Conservation (phyloP, 2,797 vertebrate genomes). For the Pogoniulus pusillus region DNA sequence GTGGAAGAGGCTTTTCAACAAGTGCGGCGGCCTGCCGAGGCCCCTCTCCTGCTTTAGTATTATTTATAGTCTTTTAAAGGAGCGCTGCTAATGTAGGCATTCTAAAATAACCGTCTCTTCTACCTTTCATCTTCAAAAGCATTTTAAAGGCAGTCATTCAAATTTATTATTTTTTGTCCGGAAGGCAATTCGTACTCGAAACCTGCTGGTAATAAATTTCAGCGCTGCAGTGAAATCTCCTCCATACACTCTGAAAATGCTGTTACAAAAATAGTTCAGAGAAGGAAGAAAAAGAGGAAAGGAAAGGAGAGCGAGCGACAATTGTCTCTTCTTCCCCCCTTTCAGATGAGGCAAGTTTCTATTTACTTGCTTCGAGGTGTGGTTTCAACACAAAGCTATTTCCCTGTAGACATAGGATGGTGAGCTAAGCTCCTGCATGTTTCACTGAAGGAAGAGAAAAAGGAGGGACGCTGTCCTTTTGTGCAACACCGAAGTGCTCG, state of each 20-base stretch:
- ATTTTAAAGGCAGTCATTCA: conserved; percentile 1
- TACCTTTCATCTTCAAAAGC: conserved; percentile 27
- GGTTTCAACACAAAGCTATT: background rate
- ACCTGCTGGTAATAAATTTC: background rate
- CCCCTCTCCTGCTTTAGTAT: background rate
- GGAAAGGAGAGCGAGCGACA: background rate
- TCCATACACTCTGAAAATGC: background rate
- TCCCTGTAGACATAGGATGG: background rate
- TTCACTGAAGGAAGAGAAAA: background rate
- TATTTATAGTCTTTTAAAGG: conserved; percentile 26
- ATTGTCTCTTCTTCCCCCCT: no score
- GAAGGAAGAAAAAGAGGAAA: background rate
- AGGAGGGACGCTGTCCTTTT: background rate
- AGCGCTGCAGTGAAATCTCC: background rate
- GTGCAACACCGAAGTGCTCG: background rate
- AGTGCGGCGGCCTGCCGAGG: background rate
- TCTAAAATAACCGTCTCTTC: background rate
- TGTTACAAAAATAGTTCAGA: background rate
- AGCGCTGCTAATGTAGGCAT: background rate
- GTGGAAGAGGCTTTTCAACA: background rate
- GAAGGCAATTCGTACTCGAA: conserved; percentile 5
- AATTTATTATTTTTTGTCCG: conserved; percentile 20
- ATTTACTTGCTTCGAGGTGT: conserved; percentile 29
- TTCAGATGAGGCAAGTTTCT: conserved; percentile 26
- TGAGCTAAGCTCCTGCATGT: background rate